Evolutionary conservation across 1,140 invertebrate species (phyloP), one percentile per base, ranked within the genome.

Genomic region (Bombus superbus): DNA sequence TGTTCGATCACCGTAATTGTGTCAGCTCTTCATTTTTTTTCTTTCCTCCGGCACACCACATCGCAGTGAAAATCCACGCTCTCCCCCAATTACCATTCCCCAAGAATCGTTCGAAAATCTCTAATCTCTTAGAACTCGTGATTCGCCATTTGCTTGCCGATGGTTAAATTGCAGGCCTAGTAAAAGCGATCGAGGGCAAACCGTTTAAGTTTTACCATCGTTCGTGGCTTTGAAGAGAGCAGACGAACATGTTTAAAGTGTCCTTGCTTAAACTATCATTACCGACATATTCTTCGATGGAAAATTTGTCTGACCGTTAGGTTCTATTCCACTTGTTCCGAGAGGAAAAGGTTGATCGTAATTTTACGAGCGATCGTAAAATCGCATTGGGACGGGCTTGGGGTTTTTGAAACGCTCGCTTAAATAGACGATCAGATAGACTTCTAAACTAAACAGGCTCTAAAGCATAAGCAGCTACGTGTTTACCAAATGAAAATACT

Each of bases 21-120:
- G 47, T 3, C 38, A 38, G 35, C 64, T 64, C n/a, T 68, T 11
- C 18, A 59, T 71, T 75, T 80, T 62, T 53, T 38, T 66, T 68
- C n/a, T n/a, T 72, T 73, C 59, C 38, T 57, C 42, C 78, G 32
- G 69, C 44, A 15, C 9, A 44, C 22, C 59, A 18, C 13, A 35
- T 22, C 10, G 75, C 18, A 53, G 38, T 89, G 59, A 85, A 81
- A 85, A 81, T 35, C 64, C 3, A 13, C 9, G n/a, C 64, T 76
- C 32, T 64, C 38, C n/a, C 57, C 22, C 13, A n/a, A n/a, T 76
- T 47, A n/a, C 18, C 28, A 47, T n/a, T 83, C 62, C 5, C 22
- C 13, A 9, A 38, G 22, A 40, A 13, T 73, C 44, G 18, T 53
- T 53, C 47, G 66, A 4, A 25, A 57, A 72, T 22, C 11, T 4